Evolutionary conservation across 1,140 invertebrate species (phyloP), one percentile per base, ranked within the genome.

Genomic region (Planococcus citri): DNA sequence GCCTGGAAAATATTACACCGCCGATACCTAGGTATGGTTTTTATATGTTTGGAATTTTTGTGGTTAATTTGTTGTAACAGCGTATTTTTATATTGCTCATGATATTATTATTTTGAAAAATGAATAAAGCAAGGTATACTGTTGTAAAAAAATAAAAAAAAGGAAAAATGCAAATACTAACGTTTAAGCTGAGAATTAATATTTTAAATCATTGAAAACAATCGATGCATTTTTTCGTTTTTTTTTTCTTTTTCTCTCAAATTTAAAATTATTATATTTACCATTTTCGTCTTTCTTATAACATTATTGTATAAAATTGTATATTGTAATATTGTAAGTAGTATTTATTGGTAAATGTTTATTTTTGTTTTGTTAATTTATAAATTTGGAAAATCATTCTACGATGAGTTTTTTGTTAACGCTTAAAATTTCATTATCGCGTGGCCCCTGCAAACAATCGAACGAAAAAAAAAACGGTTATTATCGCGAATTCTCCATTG

Each of bases 321-420:
- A 51, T 51, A 51, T 51, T 51, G 41, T 51, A 37, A 14, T 37
- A 17, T 14, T 51, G 41, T 51, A 51, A 51, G 41, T n/a, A n/a
- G n/a, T 51, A 51, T 51, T 51, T 51, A 51, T 51, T 51, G 41
- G 41, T 51, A 51, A 51, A 51, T 51, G 41, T 51, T 51, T 51
- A 14, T 20, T 33, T 51, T 51, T 51, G 41, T 51, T 51, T 51
- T 51, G 41, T 51, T 51, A 51, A 51, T 51, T 51, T 51, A 51
- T 51, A 51, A 51, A 51, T 17, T 51, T 51, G 41, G n/a, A 51
- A 51, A 37, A 37, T 37, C 14, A 37, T 14, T 37, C 14, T 37
- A 51, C 41, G 41, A 51, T 17, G 3, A 9, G 4, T 51, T 51
- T 51, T 51, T 51, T 51, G 41, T 51, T 51, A 51, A 51, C 41